A percentile compares a stretch with the other conserved stretches of the same genome.
Evolutionary conservation across 2,113 vertebrate genomes (phyloP).

Genomic region (Corythaixoides concolor): DNA sequence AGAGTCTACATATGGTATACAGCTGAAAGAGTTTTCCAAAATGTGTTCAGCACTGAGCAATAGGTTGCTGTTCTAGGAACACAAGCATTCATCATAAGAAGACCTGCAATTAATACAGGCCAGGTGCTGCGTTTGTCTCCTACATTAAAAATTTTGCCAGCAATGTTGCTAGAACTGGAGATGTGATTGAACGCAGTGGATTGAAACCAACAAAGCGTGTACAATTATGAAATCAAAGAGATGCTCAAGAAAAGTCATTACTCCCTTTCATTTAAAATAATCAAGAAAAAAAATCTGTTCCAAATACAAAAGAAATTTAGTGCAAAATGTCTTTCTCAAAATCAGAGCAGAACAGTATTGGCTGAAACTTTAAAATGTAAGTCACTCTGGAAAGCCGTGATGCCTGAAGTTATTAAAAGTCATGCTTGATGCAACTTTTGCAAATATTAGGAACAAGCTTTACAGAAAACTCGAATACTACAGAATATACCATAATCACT

Average conservation of each 20-base stretch:
- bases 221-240: neutral
- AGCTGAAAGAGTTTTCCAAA: neutral
- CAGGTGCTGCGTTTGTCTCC: neutral
- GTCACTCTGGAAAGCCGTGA: neutral
- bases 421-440: neutral
- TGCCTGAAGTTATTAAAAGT: neutral
- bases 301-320: neutral
- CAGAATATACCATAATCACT: neutral
- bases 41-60: neutral
- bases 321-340: neutral
- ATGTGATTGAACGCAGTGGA: neutral
- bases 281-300: neutral
- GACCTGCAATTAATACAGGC: neutral
- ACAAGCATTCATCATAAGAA: neutral
- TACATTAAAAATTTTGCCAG: neutral
- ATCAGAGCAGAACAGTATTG: neutral
- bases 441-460: neutral
- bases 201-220: neutral
- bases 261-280: neutral
- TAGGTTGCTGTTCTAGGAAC: neutral
- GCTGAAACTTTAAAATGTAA: neutral
- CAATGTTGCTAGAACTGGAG: neutral
- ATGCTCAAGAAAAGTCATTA: neutral
- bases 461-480: neutral
- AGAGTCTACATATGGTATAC: neutral